These are phyloP conservation scores for Aproaerema taeniolella DNA, from an alignment of 2,888 invertebrate species.

Conservation along the genomic window DNA sequence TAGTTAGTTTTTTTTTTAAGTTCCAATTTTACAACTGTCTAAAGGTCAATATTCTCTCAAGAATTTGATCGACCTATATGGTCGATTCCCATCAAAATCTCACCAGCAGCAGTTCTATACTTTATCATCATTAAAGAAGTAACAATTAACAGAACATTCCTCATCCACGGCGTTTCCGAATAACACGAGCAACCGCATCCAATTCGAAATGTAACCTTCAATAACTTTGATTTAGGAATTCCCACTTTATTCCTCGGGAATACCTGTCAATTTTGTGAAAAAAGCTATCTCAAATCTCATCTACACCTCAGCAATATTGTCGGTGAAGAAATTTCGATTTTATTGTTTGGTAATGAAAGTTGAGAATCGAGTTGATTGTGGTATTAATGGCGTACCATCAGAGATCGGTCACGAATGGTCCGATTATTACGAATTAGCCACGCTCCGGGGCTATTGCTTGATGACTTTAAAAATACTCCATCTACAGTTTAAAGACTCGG, in stretches of 20 bases:
- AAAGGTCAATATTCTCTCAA: too few relatives aligned
- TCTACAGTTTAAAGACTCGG: too few relatives aligned
- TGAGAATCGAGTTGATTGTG: background rate
- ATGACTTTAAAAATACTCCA: background rate
- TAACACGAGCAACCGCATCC: too few relatives aligned
- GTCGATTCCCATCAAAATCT: slow-evolving; percentile 1
- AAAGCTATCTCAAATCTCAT: too few relatives aligned
- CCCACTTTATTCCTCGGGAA: slow-evolving; percentile 1
- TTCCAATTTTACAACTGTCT: too few relatives aligned
- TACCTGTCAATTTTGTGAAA: slow-evolving; percentile 2
- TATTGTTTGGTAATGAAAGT: too few relatives aligned
- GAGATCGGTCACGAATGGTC: slow-evolving; percentile 38
- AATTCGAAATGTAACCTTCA: background rate
- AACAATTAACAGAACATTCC: slow-evolving; percentile 8
- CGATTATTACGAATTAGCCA: slow-evolving; percentile 59
- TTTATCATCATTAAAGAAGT: slow-evolving; percentile 6
- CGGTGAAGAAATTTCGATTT: too few relatives aligned
- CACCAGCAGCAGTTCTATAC: slow-evolving; percentile 1
- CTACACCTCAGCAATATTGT: too few relatives aligned
- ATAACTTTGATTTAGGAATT: background rate
- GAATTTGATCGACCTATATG: too few relatives aligned
- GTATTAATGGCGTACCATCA: slow-evolving; percentile 8
- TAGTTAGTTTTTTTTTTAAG: too few relatives aligned
- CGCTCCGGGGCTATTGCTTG: slow-evolving; percentile 25
- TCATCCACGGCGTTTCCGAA: too few relatives aligned